Base-by-base conservation (phyloP, 2,113 vertebrate species). In the Oreochromis tanganicae region DNA sequence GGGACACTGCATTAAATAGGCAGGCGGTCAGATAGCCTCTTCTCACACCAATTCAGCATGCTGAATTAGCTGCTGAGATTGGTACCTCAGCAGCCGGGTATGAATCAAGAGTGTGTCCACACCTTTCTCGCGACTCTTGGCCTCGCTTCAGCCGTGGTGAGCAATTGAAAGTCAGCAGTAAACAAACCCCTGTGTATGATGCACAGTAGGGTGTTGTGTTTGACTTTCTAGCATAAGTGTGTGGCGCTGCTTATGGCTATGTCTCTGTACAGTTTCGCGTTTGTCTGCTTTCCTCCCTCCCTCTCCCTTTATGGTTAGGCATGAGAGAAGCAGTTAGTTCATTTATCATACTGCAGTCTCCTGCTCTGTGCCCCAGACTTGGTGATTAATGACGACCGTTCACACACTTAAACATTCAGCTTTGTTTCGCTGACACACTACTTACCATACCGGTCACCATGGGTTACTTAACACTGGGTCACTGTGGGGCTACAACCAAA, bases 401-500 rank as follows among this genome's bases (percentile, higher is more conserved):
- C 95, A 94, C 92, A 88, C 91, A 86, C 91, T 95, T 95, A 96
- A 96, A 95, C 95, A 95, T 95, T 93, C 91, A 87, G 93, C 94
- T 95, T 96, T 94, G 95, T 95, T 95, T 94, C 63, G 80, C 93
- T 93, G 95, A 94, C 94, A 95, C 86, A 32, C 94, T 91, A 83
- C 91, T 95, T 93, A 93, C 94, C 68, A 89, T 87, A 89, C 21
- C 34, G 80, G 92, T 92, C 90, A 91, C 91, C 81, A 48, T 10
- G 87, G 91, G 91, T 93, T 94, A 94, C 92, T 90, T 91, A 94
- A 78, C 21, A 41, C 84, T 34, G 68, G 82, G 85, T 91, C 90
- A 89, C 90, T 68, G 82, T 46, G 83, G 82, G 82, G 85, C 83
- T 50, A 34, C 27, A 88, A 85, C 80, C 80, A 73, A 50, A 79